A percentile compares a stretch with the other conserved stretches of the same genome.
These are phyloP conservation scores for Stratiomys singularior DNA, from an alignment of 2,888 invertebrate species.

Conservation along the genomic window DNA sequence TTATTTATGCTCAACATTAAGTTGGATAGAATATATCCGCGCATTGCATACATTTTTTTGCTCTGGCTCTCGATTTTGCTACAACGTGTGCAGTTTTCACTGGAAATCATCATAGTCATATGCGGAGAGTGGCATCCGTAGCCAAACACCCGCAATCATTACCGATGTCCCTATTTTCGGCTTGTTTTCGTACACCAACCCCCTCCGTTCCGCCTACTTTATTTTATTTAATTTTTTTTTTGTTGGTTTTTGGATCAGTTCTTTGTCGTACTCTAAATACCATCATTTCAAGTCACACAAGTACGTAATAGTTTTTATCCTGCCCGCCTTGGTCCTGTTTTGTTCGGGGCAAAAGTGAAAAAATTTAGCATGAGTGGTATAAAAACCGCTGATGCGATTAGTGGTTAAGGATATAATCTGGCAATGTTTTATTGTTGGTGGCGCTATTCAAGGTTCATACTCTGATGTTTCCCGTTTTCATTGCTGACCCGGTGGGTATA, in stretches of 20 bases:
- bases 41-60: slow-evolving; percentile 46
- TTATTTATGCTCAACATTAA: slow-evolving; percentile 53
- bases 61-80: slow-evolving; percentile 32
- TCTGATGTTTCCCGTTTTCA: neutral
- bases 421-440: slow-evolving; percentile 25
- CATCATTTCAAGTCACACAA: slow-evolving; percentile 30
- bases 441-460: neutral
- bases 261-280: slow-evolving; percentile 23
- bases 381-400: slow-evolving; percentile 32
- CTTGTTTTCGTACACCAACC: neutral
- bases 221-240: no score
- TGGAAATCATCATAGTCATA: neutral
- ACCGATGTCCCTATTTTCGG: neutral
- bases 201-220: no score
- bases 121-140: neutral
- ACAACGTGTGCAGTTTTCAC: slow-evolving; percentile 5
- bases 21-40: slow-evolving; percentile 39
- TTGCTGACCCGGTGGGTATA: neutral
- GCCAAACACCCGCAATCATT: neutral
- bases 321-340: slow-evolving; percentile 22
- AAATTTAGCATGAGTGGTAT: slow-evolving; percentile 5
- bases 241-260: neutral
- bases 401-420: slow-evolving; percentile 35
- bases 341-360: slow-evolving; percentile 3
- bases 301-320: slow-evolving; percentile 37